Base-by-base conservation (phyloP, 2,113 vertebrate genomes). In the Alosa alosa region DNA sequence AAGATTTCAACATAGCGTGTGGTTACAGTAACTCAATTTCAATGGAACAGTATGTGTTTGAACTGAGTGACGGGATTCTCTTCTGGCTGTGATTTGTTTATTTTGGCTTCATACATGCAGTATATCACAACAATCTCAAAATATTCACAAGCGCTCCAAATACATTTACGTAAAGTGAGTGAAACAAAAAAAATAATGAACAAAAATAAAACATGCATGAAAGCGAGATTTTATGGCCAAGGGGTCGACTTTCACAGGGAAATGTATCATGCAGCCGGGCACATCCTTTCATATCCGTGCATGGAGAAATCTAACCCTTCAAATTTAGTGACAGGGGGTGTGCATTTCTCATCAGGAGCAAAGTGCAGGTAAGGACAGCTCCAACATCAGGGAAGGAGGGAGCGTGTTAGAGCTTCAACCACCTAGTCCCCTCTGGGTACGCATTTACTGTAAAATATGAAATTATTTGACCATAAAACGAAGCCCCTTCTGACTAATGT, bases 321-420 rank as follows among this genome's bases (percentile, higher is more conserved):
- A 78, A 41, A 39, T 78, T 78, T 6, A 78, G 72, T 78, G 44
- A 44, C 72, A 22, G 45, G 45, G 31, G 83, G 49, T 82, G 60
- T 89, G 88, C 41, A 82, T 86, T 85, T 86, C 85, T 86, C 88
- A 88, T 89, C 87, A 88, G 83, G 3, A 64, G 22, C 10, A 25
- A 10, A 15, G 64, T 57, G 82, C 84, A 81, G 86, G 85, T 78
- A 18, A 86, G 88, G 86, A 89, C 88, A 86, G 60, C 86, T 6
- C 64, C 3, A 36, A 7, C 64, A 78, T 13, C 72, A 39, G 72
- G 31, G 72, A 15, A 10, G 11, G 72, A 17, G 31, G 36, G 72
- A 39, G 72, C 39, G 72, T 36, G 13, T 18, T 39, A 78, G 39
- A 78, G 31, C 72, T 36, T 78, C 31, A 4, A 39, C 31, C 72